Evolutionary conservation across 1,140 invertebrate species (phyloP), one percentile per base, ranked within the genome.

Genomic region (Mya arenaria): DNA sequence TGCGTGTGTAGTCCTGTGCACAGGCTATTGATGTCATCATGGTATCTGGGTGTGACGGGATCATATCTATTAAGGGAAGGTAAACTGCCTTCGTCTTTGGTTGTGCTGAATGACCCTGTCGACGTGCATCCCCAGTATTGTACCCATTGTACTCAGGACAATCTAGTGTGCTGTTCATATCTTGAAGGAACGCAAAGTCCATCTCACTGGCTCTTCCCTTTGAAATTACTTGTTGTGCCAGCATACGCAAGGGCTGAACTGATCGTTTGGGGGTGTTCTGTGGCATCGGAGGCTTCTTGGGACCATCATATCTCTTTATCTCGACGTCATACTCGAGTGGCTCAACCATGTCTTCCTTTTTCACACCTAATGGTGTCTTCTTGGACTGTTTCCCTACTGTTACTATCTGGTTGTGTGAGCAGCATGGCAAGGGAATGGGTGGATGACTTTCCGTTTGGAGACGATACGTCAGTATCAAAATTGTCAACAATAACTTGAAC

Each of bases 381-480:
- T n/a, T n/a, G n/a, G n/a, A n/a, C n/a, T n/a, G n/a, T 28, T 78
- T 48, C 34, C n/a, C n/a, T 69, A 68, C 36, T 41, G 8, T 80
- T 65, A 66, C 34, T 62, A 37, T 74, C 52, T 62, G 28, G n/a
- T 72, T 34, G 60, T 34, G 74, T 82, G 1, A 85, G 19, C 8
- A 83, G 66, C 17, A 83, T 37, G 17, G 84, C 84, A 5, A 85
- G 52, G 23, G 75, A 48, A 65, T 84, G 77, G 58, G 84, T 85
- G 10, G 82, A 81, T 28, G 41, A 2, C 3, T 37, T 23, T 55
- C 84, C 84, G 69, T 84, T 85, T 58, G 68, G 82, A 0, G 74
- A 85, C 34, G 82, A 84, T 39, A 85, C 83, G 44, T 84, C 37
- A 28, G 84, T 68, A 81, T 85, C 84, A 73, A 86, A 86, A 48